phyloP scores from a whole-genome alignment of 2,888 invertebrate species.

The Cosmorhoe ocellata region DNA sequence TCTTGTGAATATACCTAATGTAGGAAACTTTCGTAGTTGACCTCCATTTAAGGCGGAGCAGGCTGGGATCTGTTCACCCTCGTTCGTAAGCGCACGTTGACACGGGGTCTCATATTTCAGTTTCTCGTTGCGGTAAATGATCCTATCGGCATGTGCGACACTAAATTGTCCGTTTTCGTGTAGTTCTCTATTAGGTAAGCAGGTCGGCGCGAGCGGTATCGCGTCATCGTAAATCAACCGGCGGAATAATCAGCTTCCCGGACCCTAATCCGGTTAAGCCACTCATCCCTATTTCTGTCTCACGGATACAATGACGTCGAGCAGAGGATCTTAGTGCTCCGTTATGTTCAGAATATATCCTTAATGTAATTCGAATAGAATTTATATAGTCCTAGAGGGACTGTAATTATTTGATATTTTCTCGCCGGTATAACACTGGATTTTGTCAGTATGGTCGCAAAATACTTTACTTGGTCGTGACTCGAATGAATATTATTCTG shows the following conservation, averaged over 20 bases:
- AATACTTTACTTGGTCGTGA: conserved; percentile 32
- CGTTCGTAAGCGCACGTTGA: conserved; percentile 56
- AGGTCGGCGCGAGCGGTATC: conserved; percentile 55
- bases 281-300: conserved; percentile 70
- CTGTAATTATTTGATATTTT: conserved; percentile 25
- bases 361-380: conserved; percentile 34
- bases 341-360: conserved; percentile 25
- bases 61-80: conserved; percentile 43
- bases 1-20: conserved; percentile 56
- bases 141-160: conserved; percentile 63
- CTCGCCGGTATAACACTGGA: conserved; percentile 27
- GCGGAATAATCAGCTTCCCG: conserved; percentile 72
- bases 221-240: conserved; percentile 78
- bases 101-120: conserved; percentile 68
- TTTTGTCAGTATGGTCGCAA: conserved; percentile 31
- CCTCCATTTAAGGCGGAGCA: conserved; percentile 42
- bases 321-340: conserved; percentile 49
- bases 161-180: conserved; percentile 69
- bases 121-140: conserved; percentile 60
- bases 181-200: conserved; percentile 63
- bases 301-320: conserved; percentile 64
- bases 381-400: conserved; percentile 17
- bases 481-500: conserved; percentile 27
- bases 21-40: conserved; percentile 48
- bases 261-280: conserved; percentile 74